A percentile compares a stretch with the other conserved stretches of the same genome.
phyloP scores from a whole-genome alignment of 2,797 vertebrate genomes.

The Euthynnus affinis region DNA sequence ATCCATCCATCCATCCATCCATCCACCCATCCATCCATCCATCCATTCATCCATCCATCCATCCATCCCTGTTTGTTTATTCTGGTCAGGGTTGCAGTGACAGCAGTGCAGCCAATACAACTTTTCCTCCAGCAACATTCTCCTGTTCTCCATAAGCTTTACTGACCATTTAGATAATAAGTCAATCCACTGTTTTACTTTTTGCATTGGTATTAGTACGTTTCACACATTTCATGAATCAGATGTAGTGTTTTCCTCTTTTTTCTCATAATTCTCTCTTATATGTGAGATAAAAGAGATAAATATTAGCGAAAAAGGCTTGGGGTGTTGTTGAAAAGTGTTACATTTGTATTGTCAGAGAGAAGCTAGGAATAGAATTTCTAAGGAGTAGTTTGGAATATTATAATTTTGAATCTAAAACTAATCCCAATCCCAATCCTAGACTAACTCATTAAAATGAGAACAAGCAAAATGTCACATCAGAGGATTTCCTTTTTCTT shows the following conservation, averaged over 20 bases:
- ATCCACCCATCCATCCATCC: too few relatives aligned
- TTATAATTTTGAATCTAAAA: conserved; percentile 2
- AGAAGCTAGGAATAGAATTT: neutral
- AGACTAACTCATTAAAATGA: conserved; percentile 14
- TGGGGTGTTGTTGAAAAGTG: too few relatives aligned
- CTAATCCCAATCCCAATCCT: conserved; percentile 3
- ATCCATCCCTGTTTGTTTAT: too few relatives aligned
- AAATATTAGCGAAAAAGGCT: neutral
- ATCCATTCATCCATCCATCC: too few relatives aligned
- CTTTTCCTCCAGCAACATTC: neutral
- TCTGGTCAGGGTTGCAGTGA: neutral
- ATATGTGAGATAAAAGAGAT: neutral
- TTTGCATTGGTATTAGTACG: neutral
- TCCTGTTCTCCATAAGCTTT: neutral
- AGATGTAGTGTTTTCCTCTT: neutral
- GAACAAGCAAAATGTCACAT: conserved; percentile 8
- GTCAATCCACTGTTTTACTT: neutral
- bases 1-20: too few relatives aligned
- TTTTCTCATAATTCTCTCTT: neutral
- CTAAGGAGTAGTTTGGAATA: neutral
- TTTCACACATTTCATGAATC: neutral
- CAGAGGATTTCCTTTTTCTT: conserved; percentile 22
- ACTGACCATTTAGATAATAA: neutral
- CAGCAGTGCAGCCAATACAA: neutral
- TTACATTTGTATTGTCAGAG: neutral